These are phyloP conservation scores for Chionodraco myersi DNA, from an alignment of 2,113 vertebrate genomes.

Conservation along the genomic window DNA sequence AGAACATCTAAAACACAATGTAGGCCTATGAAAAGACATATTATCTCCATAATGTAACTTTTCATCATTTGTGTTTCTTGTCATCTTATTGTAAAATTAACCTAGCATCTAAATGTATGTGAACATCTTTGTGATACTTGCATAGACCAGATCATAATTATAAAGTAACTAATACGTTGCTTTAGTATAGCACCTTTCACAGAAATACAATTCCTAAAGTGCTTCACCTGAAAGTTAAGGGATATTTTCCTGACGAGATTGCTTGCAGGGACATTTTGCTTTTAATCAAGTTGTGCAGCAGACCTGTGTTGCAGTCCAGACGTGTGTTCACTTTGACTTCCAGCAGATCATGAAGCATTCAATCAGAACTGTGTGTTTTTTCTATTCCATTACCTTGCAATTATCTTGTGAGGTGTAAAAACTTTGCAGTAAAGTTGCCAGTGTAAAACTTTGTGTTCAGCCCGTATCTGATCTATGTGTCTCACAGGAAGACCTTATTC, in stretches of 20 bases:
- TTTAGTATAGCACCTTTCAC: too few relatives aligned
- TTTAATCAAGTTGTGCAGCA: not conserved
- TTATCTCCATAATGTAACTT: not conserved
- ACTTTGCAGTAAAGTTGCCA: not conserved
- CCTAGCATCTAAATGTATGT: not conserved
- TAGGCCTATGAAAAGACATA: not conserved
- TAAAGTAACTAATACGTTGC: too few relatives aligned
- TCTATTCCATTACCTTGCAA: not conserved
- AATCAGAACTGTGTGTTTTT: not conserved
- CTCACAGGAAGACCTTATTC: constrained; percentile 1
- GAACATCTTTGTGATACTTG: not conserved
- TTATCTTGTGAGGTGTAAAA: not conserved
- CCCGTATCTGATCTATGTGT: not conserved
- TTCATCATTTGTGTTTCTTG: not conserved
- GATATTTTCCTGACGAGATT: not conserved
- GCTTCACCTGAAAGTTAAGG: too few relatives aligned
- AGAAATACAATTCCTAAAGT: too few relatives aligned
- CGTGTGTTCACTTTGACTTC: not conserved
- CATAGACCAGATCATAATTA: too few relatives aligned
- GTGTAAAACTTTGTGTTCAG: not conserved
- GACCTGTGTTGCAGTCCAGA: not conserved
- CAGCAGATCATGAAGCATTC: constrained; percentile 4
- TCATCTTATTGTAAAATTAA: not conserved
- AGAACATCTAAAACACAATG: not conserved
- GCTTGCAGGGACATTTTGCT: not conserved